Conservation (phyloP, 2,888 invertebrate genomes). For the Drosophila nr. perissopoda region DNA sequence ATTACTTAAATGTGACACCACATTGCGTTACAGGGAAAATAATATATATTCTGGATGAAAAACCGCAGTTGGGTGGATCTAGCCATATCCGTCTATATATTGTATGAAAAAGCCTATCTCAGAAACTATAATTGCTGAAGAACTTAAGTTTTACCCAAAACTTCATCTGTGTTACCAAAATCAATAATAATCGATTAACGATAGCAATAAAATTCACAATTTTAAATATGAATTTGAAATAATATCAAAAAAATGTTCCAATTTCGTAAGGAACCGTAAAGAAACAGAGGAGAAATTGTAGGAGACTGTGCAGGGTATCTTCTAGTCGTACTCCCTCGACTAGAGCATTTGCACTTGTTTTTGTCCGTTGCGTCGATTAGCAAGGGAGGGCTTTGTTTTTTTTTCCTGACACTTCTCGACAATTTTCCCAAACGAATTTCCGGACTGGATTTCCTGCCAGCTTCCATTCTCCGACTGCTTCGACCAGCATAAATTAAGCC, state of each 20-base stretch:
- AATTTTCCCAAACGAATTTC: conserved; percentile 56
- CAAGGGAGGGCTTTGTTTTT: not conserved
- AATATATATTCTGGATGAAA: too few relatives aligned
- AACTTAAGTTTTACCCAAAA: not conserved
- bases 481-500: conserved; percentile 57
- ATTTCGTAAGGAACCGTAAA: not conserved
- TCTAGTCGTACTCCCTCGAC: not conserved
- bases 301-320: not conserved
- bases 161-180: too few relatives aligned
- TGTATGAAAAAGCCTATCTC: too few relatives aligned
- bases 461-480: conserved; percentile 26
- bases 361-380: not conserved
- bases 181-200: too few relatives aligned
- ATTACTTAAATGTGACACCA: not conserved
- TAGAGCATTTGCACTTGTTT: not conserved
- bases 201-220: not conserved
- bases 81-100: not conserved
- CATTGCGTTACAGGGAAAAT: too few relatives aligned
- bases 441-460: conserved; percentile 55
- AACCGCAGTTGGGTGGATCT: too few relatives aligned
- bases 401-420: conserved; percentile 24
- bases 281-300: not conserved
- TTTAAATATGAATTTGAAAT: too few relatives aligned
- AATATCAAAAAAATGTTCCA: not conserved
- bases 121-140: not conserved